These are phyloP conservation scores for Mystacornis crossleyi DNA, from an alignment of 2,113 vertebrate genomes.

Conservation along the genomic window DNA sequence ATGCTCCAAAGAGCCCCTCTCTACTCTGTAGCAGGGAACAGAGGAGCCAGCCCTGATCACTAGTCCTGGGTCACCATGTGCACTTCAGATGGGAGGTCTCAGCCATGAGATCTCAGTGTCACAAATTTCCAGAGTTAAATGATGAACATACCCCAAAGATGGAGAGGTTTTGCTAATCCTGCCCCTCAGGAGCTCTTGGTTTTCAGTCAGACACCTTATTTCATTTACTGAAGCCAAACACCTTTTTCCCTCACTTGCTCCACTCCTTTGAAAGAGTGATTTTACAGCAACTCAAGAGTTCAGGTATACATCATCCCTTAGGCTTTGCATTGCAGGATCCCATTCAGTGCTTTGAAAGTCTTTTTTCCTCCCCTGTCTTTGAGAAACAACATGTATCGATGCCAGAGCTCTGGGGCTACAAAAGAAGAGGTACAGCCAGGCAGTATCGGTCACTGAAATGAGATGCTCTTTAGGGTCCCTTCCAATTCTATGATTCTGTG, in stretches of 20 bases:
- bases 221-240: not conserved
- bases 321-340: not conserved
- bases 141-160: not conserved
- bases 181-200: not conserved
- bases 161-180: not conserved
- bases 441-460: not conserved
- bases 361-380: not conserved
- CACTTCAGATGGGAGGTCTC: not conserved
- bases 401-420: not conserved
- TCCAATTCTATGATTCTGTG: not conserved
- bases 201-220: not conserved
- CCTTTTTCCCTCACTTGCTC: not conserved
- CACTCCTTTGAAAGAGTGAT: not conserved
- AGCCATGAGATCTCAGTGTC: not conserved
- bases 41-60: not conserved
- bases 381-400: not conserved
- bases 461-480: not conserved
- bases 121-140: rapidly evolving
- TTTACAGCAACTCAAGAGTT: not conserved
- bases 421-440: not conserved
- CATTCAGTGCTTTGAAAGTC: not conserved
- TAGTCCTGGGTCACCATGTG: not conserved
- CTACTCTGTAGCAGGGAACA: not conserved
- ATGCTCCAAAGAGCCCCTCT: not conserved
- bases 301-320: not conserved